Evolutionary conservation across 2,888 invertebrate species (phyloP), one percentile per base, ranked within the genome.

Genomic region (Erebia palarica): DNA sequence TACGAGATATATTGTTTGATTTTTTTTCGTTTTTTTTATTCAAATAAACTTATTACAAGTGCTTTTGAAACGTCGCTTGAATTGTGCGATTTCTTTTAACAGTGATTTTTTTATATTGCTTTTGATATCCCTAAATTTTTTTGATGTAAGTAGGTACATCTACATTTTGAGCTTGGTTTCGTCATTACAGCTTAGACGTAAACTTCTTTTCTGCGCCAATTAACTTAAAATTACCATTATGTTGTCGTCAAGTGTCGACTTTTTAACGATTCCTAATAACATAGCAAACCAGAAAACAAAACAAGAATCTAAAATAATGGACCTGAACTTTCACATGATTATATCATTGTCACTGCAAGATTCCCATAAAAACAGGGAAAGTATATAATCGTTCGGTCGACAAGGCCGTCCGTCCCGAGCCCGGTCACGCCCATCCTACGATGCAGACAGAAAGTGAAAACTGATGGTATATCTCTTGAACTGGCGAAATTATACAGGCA

Each of bases 331-430:
- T 79, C 79, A 78, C 78, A 76, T 75, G 75, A 77, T 88, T 86
- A 84, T 84, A 80, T 85, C 81, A 87, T 82, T 83, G 80, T 85
- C 84, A 84, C 86, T 84, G 82, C 83, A 82, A 85, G 84, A 86
- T 89, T 91, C 87, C 87, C 89, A 91, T 90, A 90, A 91, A 59
- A 91, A 90, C 91, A 88, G 91, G 91, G 92, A 92, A 92, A 92
- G 92, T 91, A 84, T 87, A 82, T 87, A 87, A 90, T 89, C 84
- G 86, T 65, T 82, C 78, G 82, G 84, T 83, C 84, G 77, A 78
- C 79, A 79, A 79, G 83, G 85, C 88, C 87, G 84, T 83, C 81
- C 84, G 84, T 84, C 81, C 84, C 82, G 84, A 82, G 85, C 79
- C 76, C 78, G 81, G 89, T 84, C 85, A 88, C 92, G 91, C 91